Conservation (phyloP, 2,797 vertebrate species). For the Oophaga sylvatica region DNA sequence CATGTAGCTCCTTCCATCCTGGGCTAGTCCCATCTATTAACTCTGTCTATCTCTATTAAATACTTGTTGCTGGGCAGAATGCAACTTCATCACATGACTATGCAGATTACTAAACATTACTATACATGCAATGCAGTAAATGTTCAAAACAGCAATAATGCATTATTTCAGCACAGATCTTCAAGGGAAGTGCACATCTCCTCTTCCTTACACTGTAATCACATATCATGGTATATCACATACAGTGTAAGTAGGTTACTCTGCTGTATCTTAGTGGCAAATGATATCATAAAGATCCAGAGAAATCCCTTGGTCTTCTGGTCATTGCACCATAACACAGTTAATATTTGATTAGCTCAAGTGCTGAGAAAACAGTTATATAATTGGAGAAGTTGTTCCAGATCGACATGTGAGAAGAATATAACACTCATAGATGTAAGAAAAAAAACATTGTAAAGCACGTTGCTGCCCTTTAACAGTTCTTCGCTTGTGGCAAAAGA, state of each 20-base stretch:
- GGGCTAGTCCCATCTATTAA: too few relatives aligned
- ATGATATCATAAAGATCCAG: not conserved
- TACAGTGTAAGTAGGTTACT: not conserved
- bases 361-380: not conserved
- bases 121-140: too few relatives aligned
- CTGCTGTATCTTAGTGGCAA: not conserved
- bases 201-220: too few relatives aligned
- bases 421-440: not conserved
- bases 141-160: too few relatives aligned
- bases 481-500: constrained; percentile 5
- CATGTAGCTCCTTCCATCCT: too few relatives aligned
- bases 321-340: not conserved
- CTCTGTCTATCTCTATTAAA: too few relatives aligned
- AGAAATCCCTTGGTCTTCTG: not conserved
- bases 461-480: not conserved
- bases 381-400: not conserved
- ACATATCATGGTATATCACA: not conserved
- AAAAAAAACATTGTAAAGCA: not conserved
- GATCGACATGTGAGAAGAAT: not conserved
- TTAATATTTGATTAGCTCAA: constrained; percentile 10
- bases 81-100: too few relatives aligned
- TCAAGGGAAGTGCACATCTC: too few relatives aligned
- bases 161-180: too few relatives aligned
- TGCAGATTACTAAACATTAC: too few relatives aligned
- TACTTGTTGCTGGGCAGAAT: too few relatives aligned